Evolutionary conservation across 2,797 vertebrate genomes (phyloP).

Genomic region (Sphaeramia orbicularis): DNA sequence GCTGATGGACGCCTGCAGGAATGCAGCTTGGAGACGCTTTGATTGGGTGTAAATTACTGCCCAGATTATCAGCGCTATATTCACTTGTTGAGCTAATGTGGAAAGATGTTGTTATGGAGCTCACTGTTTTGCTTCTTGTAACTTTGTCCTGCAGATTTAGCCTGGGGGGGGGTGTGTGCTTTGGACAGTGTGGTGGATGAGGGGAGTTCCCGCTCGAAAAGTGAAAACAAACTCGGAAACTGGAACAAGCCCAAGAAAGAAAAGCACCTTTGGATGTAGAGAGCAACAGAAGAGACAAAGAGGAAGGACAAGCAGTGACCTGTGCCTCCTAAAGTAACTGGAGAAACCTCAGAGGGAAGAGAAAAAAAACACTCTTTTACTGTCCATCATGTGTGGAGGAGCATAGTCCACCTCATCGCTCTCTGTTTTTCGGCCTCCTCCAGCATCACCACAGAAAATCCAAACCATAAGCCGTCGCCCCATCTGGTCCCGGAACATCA

Average conservation of each 20-base stretch:
- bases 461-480: constrained; percentile 13
- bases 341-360: constrained; percentile 44
- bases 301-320: constrained; percentile 38
- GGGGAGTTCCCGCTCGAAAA: constrained; percentile 57
- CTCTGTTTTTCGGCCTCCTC: constrained; percentile 6
- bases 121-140: constrained; percentile 23
- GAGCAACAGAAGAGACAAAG: constrained; percentile 1
- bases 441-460: constrained; percentile 20
- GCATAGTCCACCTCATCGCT: constrained; percentile 12
- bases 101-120: constrained; percentile 53
- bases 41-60: constrained; percentile 50
- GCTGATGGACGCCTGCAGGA: constrained; percentile 40
- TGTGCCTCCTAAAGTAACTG: constrained; percentile 37
- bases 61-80: constrained; percentile 43
- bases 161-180: no score
- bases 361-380: constrained; percentile 20
- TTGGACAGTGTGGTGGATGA: constrained; percentile 32
- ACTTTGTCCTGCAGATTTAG: constrained; percentile 38
- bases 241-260: constrained; percentile 51
- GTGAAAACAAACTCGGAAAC: constrained; percentile 61
- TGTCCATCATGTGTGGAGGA: constrained; percentile 69
- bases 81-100: constrained; percentile 47
- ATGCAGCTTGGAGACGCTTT: constrained; percentile 33
- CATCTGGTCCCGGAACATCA: constrained; percentile 19
- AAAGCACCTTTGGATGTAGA: constrained; percentile 47